Evolutionary conservation across 1,140 invertebrate genomes (phyloP).

Genomic region (Himalopsyche phryganea): DNA sequence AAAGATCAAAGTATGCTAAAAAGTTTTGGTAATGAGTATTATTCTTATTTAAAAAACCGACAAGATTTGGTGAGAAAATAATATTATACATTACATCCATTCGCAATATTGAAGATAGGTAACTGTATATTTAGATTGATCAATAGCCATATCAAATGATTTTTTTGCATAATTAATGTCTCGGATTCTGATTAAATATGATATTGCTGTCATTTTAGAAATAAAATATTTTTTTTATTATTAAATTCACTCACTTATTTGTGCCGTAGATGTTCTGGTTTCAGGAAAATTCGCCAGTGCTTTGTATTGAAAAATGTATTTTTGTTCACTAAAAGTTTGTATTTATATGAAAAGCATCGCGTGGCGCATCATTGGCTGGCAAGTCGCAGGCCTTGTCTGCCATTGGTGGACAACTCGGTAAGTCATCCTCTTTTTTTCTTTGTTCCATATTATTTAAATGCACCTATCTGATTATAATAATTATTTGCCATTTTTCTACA

Average conservation of each 20-base stretch:
- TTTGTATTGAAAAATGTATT: slow-evolving; percentile 23
- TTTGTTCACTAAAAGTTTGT: slow-evolving; percentile 40
- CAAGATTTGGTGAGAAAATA: too few relatives aligned
- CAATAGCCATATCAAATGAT: not conserved
- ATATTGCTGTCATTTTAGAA: not conserved
- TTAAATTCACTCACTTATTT: slow-evolving; percentile 1
- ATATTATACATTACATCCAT: too few relatives aligned
- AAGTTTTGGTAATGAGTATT: not conserved
- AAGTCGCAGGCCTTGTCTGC: slow-evolving; percentile 53
- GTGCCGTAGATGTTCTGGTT: slow-evolving; percentile 19
- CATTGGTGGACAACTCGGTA: slow-evolving; percentile 51
- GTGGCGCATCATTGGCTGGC: slow-evolving; percentile 49
- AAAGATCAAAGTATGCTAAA: too few relatives aligned
- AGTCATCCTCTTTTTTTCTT: slow-evolving; percentile 35
- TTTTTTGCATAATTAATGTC: not conserved
- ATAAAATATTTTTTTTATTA: too few relatives aligned
- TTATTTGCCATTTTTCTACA: too few relatives aligned
- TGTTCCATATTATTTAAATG: not conserved
- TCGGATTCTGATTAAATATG: slow-evolving; percentile 36
- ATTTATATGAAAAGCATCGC: slow-evolving; percentile 57
- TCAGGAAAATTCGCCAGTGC: slow-evolving; percentile 14
- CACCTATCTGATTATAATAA: not conserved
- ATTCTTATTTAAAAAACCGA: too few relatives aligned
- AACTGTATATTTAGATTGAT: not conserved
- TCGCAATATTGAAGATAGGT: not conserved